phyloP scores from a whole-genome alignment of 2,113 vertebrate species.

The Heterocephalus glaber region DNA sequence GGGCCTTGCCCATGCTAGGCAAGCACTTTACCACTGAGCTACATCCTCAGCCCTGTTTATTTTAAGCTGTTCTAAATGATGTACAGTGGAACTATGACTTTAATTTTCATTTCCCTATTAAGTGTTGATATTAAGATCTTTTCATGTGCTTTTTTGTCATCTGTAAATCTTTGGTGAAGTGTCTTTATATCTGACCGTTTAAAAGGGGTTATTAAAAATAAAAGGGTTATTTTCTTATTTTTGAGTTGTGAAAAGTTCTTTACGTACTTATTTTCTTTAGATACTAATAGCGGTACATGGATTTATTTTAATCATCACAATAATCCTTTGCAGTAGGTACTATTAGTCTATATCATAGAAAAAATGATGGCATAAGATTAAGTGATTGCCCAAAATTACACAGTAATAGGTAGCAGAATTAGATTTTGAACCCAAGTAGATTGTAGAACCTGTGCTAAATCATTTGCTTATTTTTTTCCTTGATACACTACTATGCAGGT shows the following conservation, averaged over 20 bases:
- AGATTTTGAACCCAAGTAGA: neutral
- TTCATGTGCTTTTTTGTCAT: neutral
- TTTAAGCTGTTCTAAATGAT: neutral
- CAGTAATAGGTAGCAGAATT: neutral
- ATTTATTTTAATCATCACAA: conserved; percentile 3
- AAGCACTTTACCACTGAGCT: neutral
- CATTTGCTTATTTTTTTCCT: neutral
- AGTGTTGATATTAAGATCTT: neutral
- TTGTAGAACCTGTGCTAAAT: neutral
- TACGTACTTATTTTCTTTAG: neutral
- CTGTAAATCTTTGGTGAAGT: neutral
- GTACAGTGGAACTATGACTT: neutral
- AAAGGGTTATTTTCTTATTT: neutral
- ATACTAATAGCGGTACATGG: neutral
- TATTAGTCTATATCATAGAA: neutral
- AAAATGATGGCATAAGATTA: neutral
- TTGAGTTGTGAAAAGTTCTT: neutral
- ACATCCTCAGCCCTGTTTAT: neutral
- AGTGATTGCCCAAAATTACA: neutral
- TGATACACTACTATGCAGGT: neutral
- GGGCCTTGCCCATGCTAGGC: neutral
- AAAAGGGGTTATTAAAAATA: neutral
- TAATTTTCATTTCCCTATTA: neutral
- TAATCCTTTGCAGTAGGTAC: neutral
- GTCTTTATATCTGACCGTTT: neutral